Evolutionary conservation across 2,797 vertebrate genomes (phyloP), one percentile per base, ranked within the genome.

Genomic region (Pangasius sanitwongsei): DNA sequence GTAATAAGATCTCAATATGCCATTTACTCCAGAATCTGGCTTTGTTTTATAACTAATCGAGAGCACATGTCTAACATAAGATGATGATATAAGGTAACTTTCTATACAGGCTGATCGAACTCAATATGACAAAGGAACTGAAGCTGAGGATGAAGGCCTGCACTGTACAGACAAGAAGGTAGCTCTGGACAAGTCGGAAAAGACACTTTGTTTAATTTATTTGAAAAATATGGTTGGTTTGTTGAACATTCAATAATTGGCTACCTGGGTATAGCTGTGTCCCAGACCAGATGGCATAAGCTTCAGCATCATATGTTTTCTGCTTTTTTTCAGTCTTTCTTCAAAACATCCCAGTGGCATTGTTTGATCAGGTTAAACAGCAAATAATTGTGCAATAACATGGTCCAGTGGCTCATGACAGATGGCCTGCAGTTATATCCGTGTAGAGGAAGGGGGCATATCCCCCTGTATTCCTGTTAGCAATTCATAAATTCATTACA

Each of bases 301-400:
- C 37, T 18, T 70, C 48, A 70, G 6, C 63, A 70, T 44, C 50
- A 81, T 80, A 80, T 85, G 61, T 53, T 85, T 80, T 34, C 50
- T 48, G n/a, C 12, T 48, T 82, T 63, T 84, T 44, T 8, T 20
- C 34, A n/a, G 81, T 28, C 59, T 48, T 63, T 44, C 59, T 63
- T 84, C 28, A 78, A 87, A 89, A 87, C 34, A 12, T 75, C 70
- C 77, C 88, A 59, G 75, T 78, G 81, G 85, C 87, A 72, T 87
- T 90, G 89, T 87, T 90, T 87, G 87, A 91, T 91, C 88, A 88
- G 89, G 91, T 92, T 91, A 93, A 89, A 88, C 78, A 87, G 86
- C 90, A 87, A 86, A 92, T 90, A 89, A 92, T 91, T 91, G 87
- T 34, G n/a, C 48, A 87, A 91, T 88, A 92, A 85, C 83, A 37